Percentiles rank a stretch among this genome's conserved stretches.
Conservation (phyloP, 2,113 vertebrate species). For the Vulpes vulpes region DNA sequence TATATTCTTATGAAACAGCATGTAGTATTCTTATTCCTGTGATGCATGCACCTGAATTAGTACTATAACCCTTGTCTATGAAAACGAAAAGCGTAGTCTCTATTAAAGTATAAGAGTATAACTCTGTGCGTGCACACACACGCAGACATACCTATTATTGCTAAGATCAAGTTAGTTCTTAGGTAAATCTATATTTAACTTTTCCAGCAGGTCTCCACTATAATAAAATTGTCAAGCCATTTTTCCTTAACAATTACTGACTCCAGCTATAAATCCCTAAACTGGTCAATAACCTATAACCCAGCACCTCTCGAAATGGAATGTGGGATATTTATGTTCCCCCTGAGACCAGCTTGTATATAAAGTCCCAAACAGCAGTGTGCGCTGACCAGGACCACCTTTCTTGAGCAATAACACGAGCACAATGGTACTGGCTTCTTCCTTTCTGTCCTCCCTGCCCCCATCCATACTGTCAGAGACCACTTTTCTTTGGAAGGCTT, state of each 20-base stretch:
- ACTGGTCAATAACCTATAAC: constrained; percentile 84
- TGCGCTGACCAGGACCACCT: constrained; percentile 20
- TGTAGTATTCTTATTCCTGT: background rate
- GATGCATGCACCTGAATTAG: background rate
- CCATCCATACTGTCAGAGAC: background rate
- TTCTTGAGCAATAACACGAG: constrained; percentile 16
- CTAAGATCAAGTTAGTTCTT: constrained; percentile 34
- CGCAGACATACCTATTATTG: background rate
- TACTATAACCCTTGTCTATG: background rate
- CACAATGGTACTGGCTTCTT: constrained; percentile 2
- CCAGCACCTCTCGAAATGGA: constrained; percentile 78
- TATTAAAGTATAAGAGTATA: background rate
- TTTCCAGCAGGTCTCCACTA: constrained; percentile 67
- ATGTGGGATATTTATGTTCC: constrained; percentile 79
- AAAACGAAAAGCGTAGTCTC: background rate
- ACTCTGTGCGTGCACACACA: background rate
- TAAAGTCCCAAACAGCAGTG: constrained; percentile 51
- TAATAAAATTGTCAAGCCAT: constrained; percentile 80
- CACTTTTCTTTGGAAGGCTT: constrained; percentile 61
- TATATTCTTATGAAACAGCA: background rate
- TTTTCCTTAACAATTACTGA: constrained; percentile 81
- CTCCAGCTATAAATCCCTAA: constrained; percentile 80
- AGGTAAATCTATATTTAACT: constrained; percentile 62
- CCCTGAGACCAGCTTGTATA: constrained; percentile 26
- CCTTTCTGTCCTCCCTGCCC: constrained; percentile 54